A percentile compares a stretch with the other conserved stretches of the same genome.
Evolutionary conservation across 1,140 invertebrate species (phyloP).

Genomic region (Chironomus striatipennis): DNA sequence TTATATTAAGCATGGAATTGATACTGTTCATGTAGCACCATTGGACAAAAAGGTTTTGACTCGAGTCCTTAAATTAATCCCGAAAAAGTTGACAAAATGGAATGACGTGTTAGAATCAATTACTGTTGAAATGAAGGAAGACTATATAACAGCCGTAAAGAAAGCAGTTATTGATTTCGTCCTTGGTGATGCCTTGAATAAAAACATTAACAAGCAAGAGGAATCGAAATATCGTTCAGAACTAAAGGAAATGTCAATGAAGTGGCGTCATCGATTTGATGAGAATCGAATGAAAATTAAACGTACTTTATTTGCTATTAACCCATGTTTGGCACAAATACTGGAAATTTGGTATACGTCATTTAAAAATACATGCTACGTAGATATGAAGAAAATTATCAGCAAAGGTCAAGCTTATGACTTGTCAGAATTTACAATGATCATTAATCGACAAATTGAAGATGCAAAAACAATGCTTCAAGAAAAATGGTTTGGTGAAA

Average conservation of each 20-base stretch:
- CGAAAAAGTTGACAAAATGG: constrained; percentile 49
- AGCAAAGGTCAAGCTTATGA: constrained; percentile 48
- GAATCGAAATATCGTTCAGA: constrained; percentile 47
- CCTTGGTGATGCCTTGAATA: constrained; percentile 55
- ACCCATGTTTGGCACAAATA: constrained; percentile 72
- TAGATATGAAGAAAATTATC: constrained; percentile 46
- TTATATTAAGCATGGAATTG: constrained; percentile 80
- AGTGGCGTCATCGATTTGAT: constrained; percentile 42
- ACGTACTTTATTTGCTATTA: constrained; percentile 65
- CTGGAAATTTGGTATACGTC: constrained; percentile 66
- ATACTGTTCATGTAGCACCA: constrained; percentile 75
- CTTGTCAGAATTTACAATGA: constrained; percentile 48
- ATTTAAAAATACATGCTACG: constrained; percentile 38
- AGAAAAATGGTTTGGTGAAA: constrained; percentile 51
- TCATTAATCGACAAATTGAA: constrained; percentile 44
- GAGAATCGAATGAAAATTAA: constrained; percentile 43
- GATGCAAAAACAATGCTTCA: constrained; percentile 45
- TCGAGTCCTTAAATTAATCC: constrained; percentile 44
- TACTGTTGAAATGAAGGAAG: constrained; percentile 58
- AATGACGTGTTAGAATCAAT: constrained; percentile 45
- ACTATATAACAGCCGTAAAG: constrained; percentile 77
- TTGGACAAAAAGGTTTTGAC: constrained; percentile 54
- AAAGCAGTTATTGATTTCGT: constrained; percentile 85
- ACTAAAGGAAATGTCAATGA: constrained; percentile 39
- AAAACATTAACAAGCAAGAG: constrained; percentile 12